phyloP scores from a whole-genome alignment of 2,888 invertebrate species.

The Aphodius sticticus region DNA sequence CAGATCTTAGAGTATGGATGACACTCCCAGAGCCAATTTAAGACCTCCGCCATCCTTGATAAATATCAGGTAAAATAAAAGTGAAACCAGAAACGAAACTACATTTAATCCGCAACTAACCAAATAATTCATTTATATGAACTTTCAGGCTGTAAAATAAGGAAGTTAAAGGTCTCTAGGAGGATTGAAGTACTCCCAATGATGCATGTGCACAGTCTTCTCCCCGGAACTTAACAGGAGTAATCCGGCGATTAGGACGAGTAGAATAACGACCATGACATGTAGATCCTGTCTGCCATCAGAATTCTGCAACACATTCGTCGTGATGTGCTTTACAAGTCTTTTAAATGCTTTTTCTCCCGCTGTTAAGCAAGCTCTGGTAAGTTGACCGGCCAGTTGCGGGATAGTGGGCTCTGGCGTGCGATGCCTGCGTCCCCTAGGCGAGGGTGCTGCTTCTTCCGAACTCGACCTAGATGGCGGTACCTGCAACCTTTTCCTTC shows the following conservation, averaged over 20 bases:
- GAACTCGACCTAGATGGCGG: slow-evolving; percentile 52
- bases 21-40: neutral
- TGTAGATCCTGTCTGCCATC: slow-evolving; percentile 78
- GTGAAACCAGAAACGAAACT: neutral
- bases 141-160: slow-evolving; percentile 15
- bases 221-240: slow-evolving; percentile 76
- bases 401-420: slow-evolving; percentile 71
- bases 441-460: slow-evolving; percentile 44
- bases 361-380: slow-evolving; percentile 73
- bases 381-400: slow-evolving; percentile 75
- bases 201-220: slow-evolving; percentile 78
- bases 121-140: neutral
- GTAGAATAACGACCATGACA: slow-evolving; percentile 79
- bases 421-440: slow-evolving; percentile 49
- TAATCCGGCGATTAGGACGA: slow-evolving; percentile 80
- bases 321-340: slow-evolving; percentile 71
- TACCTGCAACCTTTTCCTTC: slow-evolving; percentile 62
- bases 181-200: slow-evolving; percentile 90
- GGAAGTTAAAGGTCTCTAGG: slow-evolving; percentile 65
- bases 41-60: neutral
- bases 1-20: neutral
- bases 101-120: neutral
- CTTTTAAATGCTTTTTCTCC: slow-evolving; percentile 72
- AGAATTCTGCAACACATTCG: slow-evolving; percentile 66
- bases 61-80: neutral